phyloP scores from a whole-genome alignment of 2,888 invertebrate species.

The Epinotia ramella region DNA sequence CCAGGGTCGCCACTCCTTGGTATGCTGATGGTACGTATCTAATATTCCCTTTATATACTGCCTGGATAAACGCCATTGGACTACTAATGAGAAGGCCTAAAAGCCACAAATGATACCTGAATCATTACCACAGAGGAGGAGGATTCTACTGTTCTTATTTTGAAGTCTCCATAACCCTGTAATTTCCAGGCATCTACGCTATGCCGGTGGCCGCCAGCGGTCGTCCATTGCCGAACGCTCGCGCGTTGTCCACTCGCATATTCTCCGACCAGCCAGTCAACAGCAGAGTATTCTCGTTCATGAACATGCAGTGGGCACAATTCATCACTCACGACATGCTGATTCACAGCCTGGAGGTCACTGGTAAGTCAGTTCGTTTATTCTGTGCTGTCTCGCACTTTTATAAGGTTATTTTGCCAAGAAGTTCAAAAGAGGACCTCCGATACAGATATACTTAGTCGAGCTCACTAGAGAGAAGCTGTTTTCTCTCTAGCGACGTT shows the following conservation, averaged over 20 bases:
- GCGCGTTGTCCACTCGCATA: slow-evolving; percentile 86
- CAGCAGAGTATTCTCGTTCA: slow-evolving; percentile 83
- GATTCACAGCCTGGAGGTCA: slow-evolving; percentile 86
- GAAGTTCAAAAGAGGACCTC: background rate
- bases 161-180: background rate
- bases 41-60: background rate
- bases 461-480: background rate
- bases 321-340: slow-evolving; percentile 89
- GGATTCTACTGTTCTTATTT: too few species aligned
- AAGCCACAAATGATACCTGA: too few species aligned
- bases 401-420: background rate
- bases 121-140: too few species aligned
- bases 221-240: slow-evolving; percentile 86
- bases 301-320: slow-evolving; percentile 90
- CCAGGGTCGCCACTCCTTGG: slow-evolving; percentile 85
- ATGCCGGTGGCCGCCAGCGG: slow-evolving; percentile 85
- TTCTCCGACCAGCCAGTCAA: slow-evolving; percentile 81
- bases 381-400: background rate
- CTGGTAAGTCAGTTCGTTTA: slow-evolving; percentile 63
- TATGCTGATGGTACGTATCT: slow-evolving; percentile 87
- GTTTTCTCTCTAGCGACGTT: background rate
- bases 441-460: background rate
- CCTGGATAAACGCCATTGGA: background rate
- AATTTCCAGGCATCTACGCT: slow-evolving; percentile 69
- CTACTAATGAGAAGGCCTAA: too few species aligned